phyloP scores from a whole-genome alignment of 2,797 vertebrate species.

The Coregonus sp. region DNA sequence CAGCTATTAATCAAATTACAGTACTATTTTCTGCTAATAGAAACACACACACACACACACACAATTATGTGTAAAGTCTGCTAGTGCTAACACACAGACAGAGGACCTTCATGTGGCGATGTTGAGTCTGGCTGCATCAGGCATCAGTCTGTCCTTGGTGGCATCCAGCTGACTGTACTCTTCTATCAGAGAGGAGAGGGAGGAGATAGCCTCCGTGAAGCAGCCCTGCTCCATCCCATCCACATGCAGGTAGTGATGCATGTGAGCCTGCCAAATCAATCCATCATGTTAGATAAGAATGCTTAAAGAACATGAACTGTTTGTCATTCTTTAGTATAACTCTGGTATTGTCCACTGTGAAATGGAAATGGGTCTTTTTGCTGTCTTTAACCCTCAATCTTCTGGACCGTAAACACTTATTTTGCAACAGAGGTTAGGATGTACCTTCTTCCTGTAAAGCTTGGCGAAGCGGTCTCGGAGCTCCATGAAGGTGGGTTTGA shows the following conservation, averaged over 20 bases:
- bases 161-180: slow-evolving; percentile 86
- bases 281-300: not conserved
- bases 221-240: slow-evolving; percentile 87
- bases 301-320: not conserved
- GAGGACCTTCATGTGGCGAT: slow-evolving; percentile 72
- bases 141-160: slow-evolving; percentile 66
- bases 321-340: not conserved
- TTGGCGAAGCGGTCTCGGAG: slow-evolving; percentile 85
- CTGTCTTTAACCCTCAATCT: not conserved
- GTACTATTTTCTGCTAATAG: not conserved
- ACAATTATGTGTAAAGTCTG: not conserved
- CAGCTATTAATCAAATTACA: slow-evolving; percentile 18
- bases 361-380: not conserved
- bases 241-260: slow-evolving; percentile 92
- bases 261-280: slow-evolving; percentile 82
- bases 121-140: slow-evolving; percentile 77
- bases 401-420: not conserved
- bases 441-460: slow-evolving; percentile 93
- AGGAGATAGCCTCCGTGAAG: slow-evolving; percentile 85
- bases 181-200: slow-evolving; percentile 85
- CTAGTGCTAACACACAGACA: not conserved
- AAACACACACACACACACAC: not conserved
- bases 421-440: not conserved
- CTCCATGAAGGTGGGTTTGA: slow-evolving; percentile 86
- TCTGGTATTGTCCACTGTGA: not conserved